phyloP scores from a whole-genome alignment of 2,797 vertebrate genomes.

The Lepilemur ruficaudatus region DNA sequence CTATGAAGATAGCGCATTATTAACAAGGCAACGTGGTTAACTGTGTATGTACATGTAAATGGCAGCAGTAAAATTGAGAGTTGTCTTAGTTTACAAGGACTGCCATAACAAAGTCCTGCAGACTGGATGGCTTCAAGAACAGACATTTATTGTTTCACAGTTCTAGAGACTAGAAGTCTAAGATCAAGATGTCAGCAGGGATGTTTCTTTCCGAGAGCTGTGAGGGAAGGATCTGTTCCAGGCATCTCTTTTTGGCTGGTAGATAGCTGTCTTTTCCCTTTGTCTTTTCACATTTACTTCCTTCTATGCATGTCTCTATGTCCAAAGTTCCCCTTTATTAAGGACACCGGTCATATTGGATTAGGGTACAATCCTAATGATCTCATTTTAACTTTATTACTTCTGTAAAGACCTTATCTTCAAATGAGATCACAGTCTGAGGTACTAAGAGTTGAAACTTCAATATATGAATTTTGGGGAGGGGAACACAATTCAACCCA shows the following conservation, averaged over 20 bases:
- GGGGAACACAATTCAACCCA: background rate
- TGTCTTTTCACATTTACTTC: background rate
- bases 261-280: background rate
- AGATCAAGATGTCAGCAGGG: background rate
- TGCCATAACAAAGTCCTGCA: background rate
- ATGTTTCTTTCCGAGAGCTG: background rate
- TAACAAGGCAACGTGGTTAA: background rate
- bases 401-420: background rate
- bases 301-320: background rate
- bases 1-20: background rate
- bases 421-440: background rate
- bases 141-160: background rate
- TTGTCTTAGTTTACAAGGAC: background rate
- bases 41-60: rapidly evolving
- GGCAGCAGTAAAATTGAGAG: background rate
- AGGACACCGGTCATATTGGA: background rate
- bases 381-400: background rate
- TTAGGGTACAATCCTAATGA: background rate
- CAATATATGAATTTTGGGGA: background rate
- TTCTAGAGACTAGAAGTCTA: background rate
- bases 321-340: background rate
- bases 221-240: background rate
- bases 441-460: background rate
- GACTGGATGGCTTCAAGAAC: background rate
- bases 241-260: background rate